A percentile compares a stretch with the other conserved stretches of the same genome.
Conservation (phyloP, 2,797 vertebrate genomes). For the Enteromius paludinosus region DNA sequence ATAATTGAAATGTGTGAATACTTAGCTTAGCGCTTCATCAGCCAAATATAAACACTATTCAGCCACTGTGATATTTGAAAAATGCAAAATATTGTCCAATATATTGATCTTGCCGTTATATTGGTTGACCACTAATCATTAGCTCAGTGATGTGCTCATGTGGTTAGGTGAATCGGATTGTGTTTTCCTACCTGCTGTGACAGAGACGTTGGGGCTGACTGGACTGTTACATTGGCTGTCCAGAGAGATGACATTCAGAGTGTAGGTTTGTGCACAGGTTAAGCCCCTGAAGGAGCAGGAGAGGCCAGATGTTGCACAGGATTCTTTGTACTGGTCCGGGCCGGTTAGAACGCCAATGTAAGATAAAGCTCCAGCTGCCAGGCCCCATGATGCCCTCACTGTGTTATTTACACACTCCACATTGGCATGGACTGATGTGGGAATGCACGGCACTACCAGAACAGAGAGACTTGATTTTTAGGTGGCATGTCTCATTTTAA, state of each 20-base stretch:
- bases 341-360: conserved; percentile 67
- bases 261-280: conserved; percentile 73
- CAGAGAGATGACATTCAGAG: conserved; percentile 62
- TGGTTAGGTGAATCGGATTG: neutral
- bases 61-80: neutral
- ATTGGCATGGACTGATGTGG: conserved; percentile 55
- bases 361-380: conserved; percentile 61
- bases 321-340: conserved; percentile 47
- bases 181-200: conserved; percentile 67
- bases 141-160: neutral
- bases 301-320: conserved; percentile 49
- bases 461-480: neutral
- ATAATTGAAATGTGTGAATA: neutral
- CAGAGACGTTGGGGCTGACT: conserved; percentile 49
- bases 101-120: neutral
- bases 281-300: conserved; percentile 67
- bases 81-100: neutral
- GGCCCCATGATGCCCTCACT: conserved; percentile 69
- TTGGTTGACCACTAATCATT: neutral
- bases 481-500: neutral
- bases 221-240: conserved; percentile 72
- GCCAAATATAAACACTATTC: too few species aligned
- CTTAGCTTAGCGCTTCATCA: neutral
- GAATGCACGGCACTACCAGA: conserved; percentile 73
- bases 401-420: conserved; percentile 72